Percentiles rank a stretch among this genome's conserved stretches.
phyloP scores from a whole-genome alignment of 2,888 invertebrate species.

The Tenthredo amoena region DNA sequence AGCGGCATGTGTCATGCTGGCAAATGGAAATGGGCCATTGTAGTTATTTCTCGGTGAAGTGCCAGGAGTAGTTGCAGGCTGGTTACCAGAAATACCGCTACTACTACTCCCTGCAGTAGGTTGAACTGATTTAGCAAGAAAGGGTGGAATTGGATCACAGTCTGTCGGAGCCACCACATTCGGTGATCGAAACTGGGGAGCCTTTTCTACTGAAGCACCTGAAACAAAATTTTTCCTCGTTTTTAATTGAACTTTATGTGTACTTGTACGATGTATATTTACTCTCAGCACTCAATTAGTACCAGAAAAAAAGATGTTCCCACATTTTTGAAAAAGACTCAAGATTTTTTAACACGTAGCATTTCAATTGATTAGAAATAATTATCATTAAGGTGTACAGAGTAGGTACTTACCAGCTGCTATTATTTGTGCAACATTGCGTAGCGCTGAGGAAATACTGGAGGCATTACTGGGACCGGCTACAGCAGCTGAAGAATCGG shows the following conservation, averaged over 20 bases:
- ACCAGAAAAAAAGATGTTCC: too few relatives aligned
- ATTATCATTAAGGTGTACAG: neutral
- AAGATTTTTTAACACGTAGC: neutral
- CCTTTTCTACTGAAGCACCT: conserved; percentile 75
- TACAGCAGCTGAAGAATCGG: conserved; percentile 69
- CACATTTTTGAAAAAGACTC: neutral
- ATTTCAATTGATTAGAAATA: neutral
- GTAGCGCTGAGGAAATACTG: conserved; percentile 72
- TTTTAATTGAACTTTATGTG: neutral
- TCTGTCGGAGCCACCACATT: conserved; percentile 94
- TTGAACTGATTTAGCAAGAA: conserved; percentile 72
- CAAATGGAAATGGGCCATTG: conserved; percentile 89
- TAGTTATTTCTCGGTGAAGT: conserved; percentile 77
- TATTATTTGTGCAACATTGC: conserved; percentile 75
- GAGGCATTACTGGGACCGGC: conserved; percentile 75
- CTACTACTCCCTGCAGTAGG: conserved; percentile 67
- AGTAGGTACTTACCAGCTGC: conserved; percentile 70
- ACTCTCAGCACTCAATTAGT: neutral
- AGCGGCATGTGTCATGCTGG: conserved; percentile 93
- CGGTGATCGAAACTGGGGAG: conserved; percentile 86
- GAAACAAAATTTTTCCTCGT: conserved; percentile 57
- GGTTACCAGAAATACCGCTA: conserved; percentile 65
- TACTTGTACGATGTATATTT: neutral
- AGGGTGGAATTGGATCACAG: conserved; percentile 81
- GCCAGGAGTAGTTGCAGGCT: conserved; percentile 75